Base-by-base conservation (phyloP, 2,113 vertebrate species). In the Actenoides hombroni region DNA sequence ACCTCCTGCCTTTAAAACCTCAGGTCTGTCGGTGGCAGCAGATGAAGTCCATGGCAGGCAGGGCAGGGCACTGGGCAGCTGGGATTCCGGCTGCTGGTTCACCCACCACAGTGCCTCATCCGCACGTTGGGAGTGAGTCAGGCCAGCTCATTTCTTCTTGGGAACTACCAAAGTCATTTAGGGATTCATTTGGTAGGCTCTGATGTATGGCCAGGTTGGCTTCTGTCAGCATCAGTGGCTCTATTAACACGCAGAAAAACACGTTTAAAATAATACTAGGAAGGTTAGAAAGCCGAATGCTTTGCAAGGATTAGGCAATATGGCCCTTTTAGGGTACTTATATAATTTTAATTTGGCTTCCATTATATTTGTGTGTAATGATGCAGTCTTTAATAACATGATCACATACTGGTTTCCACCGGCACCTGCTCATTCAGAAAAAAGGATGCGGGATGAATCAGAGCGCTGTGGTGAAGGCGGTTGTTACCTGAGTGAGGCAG, bases 351-450 rank as follows among this genome's bases (percentile, higher is more conserved):
- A 87, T 92, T 91, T 48, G 74, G 91, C 89, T 89, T 85, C 94
- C 91, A 91, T 94, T 87, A 48, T 84, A 17, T 64, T 84, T 86
- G 89, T 85, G 78, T 82, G 70, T 53, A 60, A 16, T 56, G 87
- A 83, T 26, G 67, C 92, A 92, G 86, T 14, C 92, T 75, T 71
- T 97, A 97, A 96, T 97, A 84, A 95, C 73, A 37, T 1, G 46
- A 21, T 91, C 86, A 35, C 65, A 18, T 40, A 11, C 77, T 60
- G 74, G 54, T 82, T 83, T 96, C 74, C 81, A 79, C 69, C 1
- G 0, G 93, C 94, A 95, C 86, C 93, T 97, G 93, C 95, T 97
- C 91, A 77, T 97, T 95, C 91, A 76, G 83, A 76, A 92, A 68
- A 92, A 73, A 92, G 83, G 89, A 15, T 94, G 71, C 37, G 23